phyloP scores from a whole-genome alignment of 1,140 invertebrate genomes.

The Manduca sexta region DNA sequence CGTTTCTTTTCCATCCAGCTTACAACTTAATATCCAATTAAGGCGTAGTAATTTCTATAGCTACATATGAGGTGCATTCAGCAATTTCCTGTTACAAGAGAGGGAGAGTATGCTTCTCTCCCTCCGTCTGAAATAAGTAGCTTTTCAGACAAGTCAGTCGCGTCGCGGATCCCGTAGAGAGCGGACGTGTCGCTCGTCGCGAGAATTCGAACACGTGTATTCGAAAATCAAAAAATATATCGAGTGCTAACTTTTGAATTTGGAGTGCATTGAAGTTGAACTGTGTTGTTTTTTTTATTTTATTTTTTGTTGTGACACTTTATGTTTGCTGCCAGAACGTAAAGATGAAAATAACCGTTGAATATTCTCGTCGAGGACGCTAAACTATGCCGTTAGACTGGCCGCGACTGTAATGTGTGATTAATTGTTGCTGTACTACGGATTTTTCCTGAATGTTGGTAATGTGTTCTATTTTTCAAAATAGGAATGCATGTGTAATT shows the following conservation, averaged over 20 bases:
- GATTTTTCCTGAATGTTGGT: too few species aligned
- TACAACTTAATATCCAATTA: constrained; percentile 1
- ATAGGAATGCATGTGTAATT: too few species aligned
- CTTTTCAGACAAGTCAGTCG: constrained; percentile 21
- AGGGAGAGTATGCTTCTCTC: not conserved
- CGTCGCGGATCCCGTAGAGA: not conserved
- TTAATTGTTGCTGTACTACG: not conserved
- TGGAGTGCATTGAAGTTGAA: not conserved
- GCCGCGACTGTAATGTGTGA: constrained; percentile 3
- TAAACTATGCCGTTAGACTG: constrained; percentile 8
- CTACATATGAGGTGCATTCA: constrained; percentile 14
- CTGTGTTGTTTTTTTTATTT: not conserved
- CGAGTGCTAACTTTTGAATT: constrained; percentile 20
- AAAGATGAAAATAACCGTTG: constrained; percentile 25
- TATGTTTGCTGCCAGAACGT: constrained; percentile 21
- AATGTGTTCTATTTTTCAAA: too few species aligned
- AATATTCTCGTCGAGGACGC: constrained; percentile 30
- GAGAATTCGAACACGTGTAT: constrained; percentile 12
- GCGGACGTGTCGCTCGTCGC: not conserved
- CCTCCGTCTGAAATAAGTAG: constrained; percentile 16
- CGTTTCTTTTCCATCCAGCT: not conserved
- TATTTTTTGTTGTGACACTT: constrained; percentile 11
- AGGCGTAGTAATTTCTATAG: not conserved
- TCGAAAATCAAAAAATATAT: constrained; percentile 19
- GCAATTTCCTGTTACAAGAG: constrained; percentile 13